Percentiles rank a stretch among this genome's conserved stretches.
Conservation (phyloP, 2,888 invertebrate species). For the Achlya flavicornis region DNA sequence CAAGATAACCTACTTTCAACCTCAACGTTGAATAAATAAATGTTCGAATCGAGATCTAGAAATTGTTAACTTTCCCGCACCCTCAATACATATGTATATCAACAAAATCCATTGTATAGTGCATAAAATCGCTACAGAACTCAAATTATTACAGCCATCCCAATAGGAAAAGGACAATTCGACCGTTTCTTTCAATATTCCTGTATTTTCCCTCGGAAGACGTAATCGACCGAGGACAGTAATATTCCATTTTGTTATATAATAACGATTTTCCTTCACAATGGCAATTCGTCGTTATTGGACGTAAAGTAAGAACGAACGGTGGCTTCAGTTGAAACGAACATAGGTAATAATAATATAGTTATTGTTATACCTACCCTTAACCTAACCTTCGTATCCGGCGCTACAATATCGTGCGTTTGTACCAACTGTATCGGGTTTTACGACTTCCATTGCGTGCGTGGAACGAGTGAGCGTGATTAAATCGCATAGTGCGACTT, state of each 20-base stretch:
- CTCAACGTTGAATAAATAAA: conserved; percentile 8
- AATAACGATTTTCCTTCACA: conserved; percentile 71
- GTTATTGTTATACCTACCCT: conserved; percentile 74
- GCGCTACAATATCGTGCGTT: conserved; percentile 31
- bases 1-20: not conserved
- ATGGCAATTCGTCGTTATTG: conserved; percentile 73
- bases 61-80: not conserved
- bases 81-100: conserved; percentile 22
- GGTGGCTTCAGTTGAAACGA: conserved; percentile 66
- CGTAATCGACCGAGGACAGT: conserved; percentile 64
- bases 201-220: conserved; percentile 62
- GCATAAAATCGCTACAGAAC: conserved; percentile 57
- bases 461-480: conserved; percentile 29
- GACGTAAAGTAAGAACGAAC: conserved; percentile 69
- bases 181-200: conserved; percentile 63
- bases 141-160: conserved; percentile 59
- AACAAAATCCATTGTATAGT: conserved; percentile 46
- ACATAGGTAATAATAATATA: conserved; percentile 74
- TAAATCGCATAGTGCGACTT: conserved; percentile 31
- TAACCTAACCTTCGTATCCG: conserved; percentile 51
- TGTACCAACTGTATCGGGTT: conserved; percentile 33
- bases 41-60: conserved; percentile 5
- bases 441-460: conserved; percentile 54
- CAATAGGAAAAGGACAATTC: conserved; percentile 63
- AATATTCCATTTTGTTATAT: conserved; percentile 67